Evolutionary conservation across 2,797 vertebrate genomes (phyloP).

Genomic region (Anas georgica): DNA sequence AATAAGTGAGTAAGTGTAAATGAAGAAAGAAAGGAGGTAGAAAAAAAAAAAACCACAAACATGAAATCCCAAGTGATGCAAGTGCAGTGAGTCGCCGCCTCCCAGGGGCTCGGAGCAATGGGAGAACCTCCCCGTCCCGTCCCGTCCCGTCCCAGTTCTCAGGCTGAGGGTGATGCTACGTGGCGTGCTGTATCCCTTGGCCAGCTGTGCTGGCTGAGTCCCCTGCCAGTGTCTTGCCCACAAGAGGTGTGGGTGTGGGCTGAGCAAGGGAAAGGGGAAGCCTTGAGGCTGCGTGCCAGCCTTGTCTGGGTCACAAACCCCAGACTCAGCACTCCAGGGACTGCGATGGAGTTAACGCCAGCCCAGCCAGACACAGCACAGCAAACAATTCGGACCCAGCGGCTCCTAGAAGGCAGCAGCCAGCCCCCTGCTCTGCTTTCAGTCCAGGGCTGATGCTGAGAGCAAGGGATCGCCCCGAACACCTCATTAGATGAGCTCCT

Average conservation of each 20-base stretch:
- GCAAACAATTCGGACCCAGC: background rate
- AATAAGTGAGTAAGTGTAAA: background rate
- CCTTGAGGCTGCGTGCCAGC: accelerated
- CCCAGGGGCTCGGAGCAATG: accelerated
- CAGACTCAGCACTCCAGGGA: accelerated
- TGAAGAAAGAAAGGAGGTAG: no score
- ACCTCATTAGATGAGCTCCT: background rate
- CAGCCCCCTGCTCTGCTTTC: no score
- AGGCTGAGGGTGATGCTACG: accelerated
- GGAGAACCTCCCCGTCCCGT: background rate
- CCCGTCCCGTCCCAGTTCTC: accelerated
- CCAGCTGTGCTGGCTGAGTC: accelerated
- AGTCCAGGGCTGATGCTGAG: no score
- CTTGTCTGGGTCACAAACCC: accelerated
- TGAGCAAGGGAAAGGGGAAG: background rate
- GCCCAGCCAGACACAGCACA: background rate
- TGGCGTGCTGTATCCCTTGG: accelerated
- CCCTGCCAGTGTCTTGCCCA: background rate
- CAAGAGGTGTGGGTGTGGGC: background rate
- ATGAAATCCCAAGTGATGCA: accelerated
- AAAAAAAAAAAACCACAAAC: background rate
- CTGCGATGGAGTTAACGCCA: accelerated
- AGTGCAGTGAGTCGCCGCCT: accelerated
- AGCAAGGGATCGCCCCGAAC: background rate
- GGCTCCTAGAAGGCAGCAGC: background rate